A percentile compares a stretch with the other conserved stretches of the same genome.
These are phyloP conservation scores for Megalopta genalis DNA, from an alignment of 1,140 invertebrate genomes.

Conservation along the genomic window DNA sequence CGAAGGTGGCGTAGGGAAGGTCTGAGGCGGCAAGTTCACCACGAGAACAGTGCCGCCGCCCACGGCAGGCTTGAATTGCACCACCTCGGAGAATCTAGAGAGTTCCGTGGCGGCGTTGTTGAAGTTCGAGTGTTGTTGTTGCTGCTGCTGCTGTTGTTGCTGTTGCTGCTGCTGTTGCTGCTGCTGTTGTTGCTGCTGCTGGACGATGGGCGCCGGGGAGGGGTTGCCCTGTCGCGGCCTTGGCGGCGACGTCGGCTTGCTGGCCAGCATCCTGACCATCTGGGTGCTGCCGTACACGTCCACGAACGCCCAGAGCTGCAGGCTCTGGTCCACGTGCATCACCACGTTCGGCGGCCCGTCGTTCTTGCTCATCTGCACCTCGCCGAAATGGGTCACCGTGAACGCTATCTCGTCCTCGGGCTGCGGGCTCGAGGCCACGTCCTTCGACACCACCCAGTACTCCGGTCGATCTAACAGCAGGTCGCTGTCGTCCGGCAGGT, in stretches of 20 bases:
- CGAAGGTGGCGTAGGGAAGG: constrained; percentile 69
- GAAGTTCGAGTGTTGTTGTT: constrained; percentile 72
- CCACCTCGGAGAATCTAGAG: constrained; percentile 80
- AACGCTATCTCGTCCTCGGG: constrained; percentile 95
- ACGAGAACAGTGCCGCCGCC: constrained; percentile 88
- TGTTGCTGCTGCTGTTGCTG: constrained; percentile 59
- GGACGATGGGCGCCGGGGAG: constrained; percentile 36
- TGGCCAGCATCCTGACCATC: constrained; percentile 87
- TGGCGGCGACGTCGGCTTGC: constrained; percentile 72
- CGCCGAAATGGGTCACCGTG: constrained; percentile 89
- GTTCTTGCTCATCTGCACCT: constrained; percentile 94
- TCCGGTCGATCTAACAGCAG: constrained; percentile 95
- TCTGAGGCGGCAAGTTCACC: constrained; percentile 87
- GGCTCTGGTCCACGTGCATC: constrained; percentile 96
- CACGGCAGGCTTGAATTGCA: constrained; percentile 83
- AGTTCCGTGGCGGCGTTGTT: constrained; percentile 75
- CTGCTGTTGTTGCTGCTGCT: constrained; percentile 55
- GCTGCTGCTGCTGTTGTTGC: constrained; percentile 63
- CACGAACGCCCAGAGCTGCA: constrained; percentile 95
- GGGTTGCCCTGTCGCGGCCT: constrained; percentile 69
- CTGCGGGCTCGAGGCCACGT: constrained; percentile 91
- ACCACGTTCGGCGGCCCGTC: constrained; percentile 89
- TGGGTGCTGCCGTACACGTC: constrained; percentile 97
- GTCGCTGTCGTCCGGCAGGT: constrained; percentile 96
- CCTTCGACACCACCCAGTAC: constrained; percentile 98